A percentile compares a stretch with the other conserved stretches of the same genome.
Evolutionary conservation across 2,797 vertebrate genomes (phyloP).

Genomic region (Galago senegalensis): DNA sequence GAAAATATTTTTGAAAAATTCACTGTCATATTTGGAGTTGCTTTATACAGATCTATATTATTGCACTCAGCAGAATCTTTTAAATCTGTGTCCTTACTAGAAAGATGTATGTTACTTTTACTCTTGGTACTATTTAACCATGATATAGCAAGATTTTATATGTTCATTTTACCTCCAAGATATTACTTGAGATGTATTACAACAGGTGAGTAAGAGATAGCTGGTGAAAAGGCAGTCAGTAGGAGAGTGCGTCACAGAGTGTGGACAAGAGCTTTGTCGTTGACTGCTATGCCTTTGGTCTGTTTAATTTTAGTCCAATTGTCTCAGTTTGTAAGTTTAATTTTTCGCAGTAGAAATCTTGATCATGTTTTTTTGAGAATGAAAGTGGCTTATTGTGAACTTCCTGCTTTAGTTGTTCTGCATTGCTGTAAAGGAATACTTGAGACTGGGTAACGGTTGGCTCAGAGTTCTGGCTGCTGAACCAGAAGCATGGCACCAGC

Average conservation of each 20-base stretch:
- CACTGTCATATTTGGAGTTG: background rate
- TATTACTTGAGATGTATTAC: background rate
- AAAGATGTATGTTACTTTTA: background rate
- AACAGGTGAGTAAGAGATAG: background rate
- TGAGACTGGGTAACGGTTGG: background rate
- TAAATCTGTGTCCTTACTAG: background rate
- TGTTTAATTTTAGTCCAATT: background rate
- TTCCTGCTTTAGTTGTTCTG: background rate
- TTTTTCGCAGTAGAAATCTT: background rate
- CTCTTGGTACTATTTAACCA: background rate
- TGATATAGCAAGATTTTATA: background rate
- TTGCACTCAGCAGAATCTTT: background rate
- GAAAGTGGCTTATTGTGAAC: background rate
- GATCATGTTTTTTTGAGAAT: background rate
- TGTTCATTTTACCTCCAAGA: background rate
- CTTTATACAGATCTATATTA: background rate
- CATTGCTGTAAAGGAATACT: background rate
- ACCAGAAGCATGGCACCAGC: background rate
- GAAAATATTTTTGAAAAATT: background rate
- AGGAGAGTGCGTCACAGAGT: background rate
- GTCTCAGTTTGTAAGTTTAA: background rate
- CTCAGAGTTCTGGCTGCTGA: background rate
- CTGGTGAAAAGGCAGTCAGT: background rate
- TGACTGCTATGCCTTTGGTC: background rate
- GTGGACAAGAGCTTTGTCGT: background rate